These are phyloP conservation scores for Lethrus apterus DNA, from an alignment of 1,140 invertebrate species.

Conservation along the genomic window DNA sequence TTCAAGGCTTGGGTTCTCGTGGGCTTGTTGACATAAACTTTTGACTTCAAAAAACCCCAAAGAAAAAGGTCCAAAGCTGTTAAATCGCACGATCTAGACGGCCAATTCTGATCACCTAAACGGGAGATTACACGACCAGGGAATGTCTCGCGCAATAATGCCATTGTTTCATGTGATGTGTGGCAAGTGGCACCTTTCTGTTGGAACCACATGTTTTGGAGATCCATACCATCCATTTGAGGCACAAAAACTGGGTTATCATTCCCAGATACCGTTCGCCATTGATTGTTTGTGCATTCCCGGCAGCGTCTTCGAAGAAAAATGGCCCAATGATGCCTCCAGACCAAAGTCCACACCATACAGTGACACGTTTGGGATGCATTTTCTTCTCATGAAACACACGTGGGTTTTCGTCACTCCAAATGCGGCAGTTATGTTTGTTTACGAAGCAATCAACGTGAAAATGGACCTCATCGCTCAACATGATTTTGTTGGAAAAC, in stretches of 20 bases:
- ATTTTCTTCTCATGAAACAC: slow-evolving; percentile 2
- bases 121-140: slow-evolving; percentile 26
- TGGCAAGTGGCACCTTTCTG: slow-evolving; percentile 17
- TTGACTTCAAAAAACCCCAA: background rate
- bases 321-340: slow-evolving; percentile 34
- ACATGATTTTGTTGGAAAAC: slow-evolving; percentile 1
- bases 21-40: slow-evolving; percentile 11
- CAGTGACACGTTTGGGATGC: slow-evolving; percentile 9
- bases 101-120: slow-evolving; percentile 25
- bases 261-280: slow-evolving; percentile 11
- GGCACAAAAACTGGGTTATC: slow-evolving; percentile 7
- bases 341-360: slow-evolving; percentile 12
- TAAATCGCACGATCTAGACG: slow-evolving; percentile 25
- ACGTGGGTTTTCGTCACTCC: slow-evolving; percentile 6
- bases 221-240: slow-evolving; percentile 10
- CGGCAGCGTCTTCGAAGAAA: slow-evolving; percentile 19
- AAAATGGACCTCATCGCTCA: slow-evolving; percentile 6
- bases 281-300: background rate
- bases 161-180: slow-evolving; percentile 22
- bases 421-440: slow-evolving; percentile 8
- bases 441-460: slow-evolving; percentile 2
- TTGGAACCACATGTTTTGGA: slow-evolving; percentile 13
- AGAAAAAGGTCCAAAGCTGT: slow-evolving; percentile 16
- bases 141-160: slow-evolving; percentile 27
- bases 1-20: no score